Percentiles rank a stretch among this genome's conserved stretches.
These are phyloP conservation scores for Poecile atricapillus DNA, from an alignment of 2,113 vertebrate genomes.

Conservation along the genomic window DNA sequence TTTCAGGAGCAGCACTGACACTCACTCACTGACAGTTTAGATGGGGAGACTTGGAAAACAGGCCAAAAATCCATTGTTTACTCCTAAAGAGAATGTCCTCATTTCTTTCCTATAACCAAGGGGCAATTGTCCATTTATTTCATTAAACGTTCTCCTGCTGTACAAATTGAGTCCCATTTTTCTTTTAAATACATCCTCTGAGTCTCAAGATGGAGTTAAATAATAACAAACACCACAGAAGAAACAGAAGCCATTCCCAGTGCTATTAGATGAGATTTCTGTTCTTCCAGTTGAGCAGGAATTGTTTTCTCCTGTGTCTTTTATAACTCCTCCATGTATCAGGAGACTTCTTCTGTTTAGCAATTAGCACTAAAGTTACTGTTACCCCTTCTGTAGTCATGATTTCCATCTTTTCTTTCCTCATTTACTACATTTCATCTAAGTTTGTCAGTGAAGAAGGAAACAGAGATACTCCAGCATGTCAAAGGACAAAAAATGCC, in stretches of 20 bases:
- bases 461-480: background rate
- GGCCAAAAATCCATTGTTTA: background rate
- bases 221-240: background rate
- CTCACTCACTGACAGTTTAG: background rate
- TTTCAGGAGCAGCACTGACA: background rate
- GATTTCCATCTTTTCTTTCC: background rate
- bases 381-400: background rate
- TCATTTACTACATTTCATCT: background rate
- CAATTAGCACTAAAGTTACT: background rate
- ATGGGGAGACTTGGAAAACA: background rate
- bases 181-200: background rate
- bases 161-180: background rate
- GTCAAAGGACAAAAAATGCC: background rate
- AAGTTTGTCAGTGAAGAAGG: background rate
- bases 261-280: background rate
- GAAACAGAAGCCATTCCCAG: background rate
- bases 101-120: background rate
- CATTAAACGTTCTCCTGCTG: background rate
- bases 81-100: background rate
- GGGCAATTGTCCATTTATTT: background rate
- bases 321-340: background rate
- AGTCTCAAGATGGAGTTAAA: conserved; percentile 9
- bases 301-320: background rate
- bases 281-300: background rate
- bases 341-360: background rate